Evolutionary conservation across 2,113 vertebrate genomes (phyloP).

Genomic region (Parus major): DNA sequence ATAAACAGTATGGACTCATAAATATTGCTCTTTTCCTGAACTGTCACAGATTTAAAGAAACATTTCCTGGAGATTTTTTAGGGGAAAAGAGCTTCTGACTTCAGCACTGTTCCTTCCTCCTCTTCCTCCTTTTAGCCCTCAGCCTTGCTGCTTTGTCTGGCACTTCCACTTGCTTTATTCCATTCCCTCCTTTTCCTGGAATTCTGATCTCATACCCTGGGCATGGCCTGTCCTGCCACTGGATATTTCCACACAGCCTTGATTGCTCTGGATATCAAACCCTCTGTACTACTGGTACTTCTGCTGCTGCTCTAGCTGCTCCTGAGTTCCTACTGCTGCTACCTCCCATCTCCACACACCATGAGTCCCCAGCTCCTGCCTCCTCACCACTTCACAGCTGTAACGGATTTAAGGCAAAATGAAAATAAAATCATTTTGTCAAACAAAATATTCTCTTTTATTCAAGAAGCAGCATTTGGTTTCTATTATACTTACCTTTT

Average conservation of each 20-base stretch:
- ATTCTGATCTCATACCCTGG: neutral
- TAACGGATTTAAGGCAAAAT: neutral
- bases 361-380: fast-evolving
- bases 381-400: neutral
- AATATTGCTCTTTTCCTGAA: neutral
- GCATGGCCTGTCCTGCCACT: neutral
- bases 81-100: neutral
- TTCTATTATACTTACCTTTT: conserved; percentile 8
- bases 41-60: neutral
- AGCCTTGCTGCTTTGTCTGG: neutral
- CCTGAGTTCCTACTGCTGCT: neutral
- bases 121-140: neutral
- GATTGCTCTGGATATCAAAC: neutral
- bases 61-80: neutral
- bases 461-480: neutral
- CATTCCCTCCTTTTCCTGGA: neutral
- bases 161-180: neutral
- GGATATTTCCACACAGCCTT: neutral
- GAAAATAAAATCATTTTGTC: conserved; percentile 16
- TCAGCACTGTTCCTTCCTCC: neutral
- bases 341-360: neutral
- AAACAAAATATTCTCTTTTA: neutral
- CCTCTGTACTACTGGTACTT: neutral
- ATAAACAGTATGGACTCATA: neutral
- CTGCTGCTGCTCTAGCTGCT: neutral